Evolutionary conservation across 2,113 vertebrate genomes (phyloP), one percentile per base, ranked within the genome.

Genomic region (Amphiprion percula): DNA sequence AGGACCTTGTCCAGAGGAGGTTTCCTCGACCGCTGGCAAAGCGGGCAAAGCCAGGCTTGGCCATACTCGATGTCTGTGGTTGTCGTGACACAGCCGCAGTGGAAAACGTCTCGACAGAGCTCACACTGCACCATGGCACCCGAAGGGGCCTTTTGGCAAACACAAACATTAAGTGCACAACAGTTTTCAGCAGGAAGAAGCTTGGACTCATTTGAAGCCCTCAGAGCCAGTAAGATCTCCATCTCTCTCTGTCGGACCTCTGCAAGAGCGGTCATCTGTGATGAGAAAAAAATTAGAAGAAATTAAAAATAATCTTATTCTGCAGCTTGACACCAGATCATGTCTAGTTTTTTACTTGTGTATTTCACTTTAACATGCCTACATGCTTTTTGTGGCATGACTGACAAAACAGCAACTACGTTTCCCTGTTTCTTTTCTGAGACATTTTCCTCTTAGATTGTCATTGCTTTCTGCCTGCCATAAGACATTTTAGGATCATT

Each of bases 111-210:
- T 64, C 96, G 94, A 92, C 98, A 99, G 65, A 99, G 97, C 87
- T 99, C 97, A 63, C 98, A 99, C 83, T 98, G 97, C 17, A 97
- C 91, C 97, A 98, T 98, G 7, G 96, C 95, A 3, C 96, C 96
- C 0, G 94, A 94, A 0, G 97, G 96, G 39, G 95, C 94, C 90
- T 95, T 96, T 91, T 96, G 97, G 90, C 98, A 99, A 65, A 99
- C 73, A 7, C 98, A 99, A 59, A 97, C 95, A 52, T 90, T 95
- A 37, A 95, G 83, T 30, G 96, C 94, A 23, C 63, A 14, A 2
- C 93, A 93, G 62, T 81, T 84, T 50, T 96, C 96, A 73, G 94
- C 74, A 0, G 95, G 90, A 68, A 96, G 86, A 65, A 94, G 91
- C 86, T 97, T 98, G 66, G 91, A 93, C 72, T 98, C 96, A 0